A percentile compares a stretch with the other conserved stretches of the same genome.
Conservation (phyloP, 2,797 vertebrate species). For the Smutsia temminckii region DNA sequence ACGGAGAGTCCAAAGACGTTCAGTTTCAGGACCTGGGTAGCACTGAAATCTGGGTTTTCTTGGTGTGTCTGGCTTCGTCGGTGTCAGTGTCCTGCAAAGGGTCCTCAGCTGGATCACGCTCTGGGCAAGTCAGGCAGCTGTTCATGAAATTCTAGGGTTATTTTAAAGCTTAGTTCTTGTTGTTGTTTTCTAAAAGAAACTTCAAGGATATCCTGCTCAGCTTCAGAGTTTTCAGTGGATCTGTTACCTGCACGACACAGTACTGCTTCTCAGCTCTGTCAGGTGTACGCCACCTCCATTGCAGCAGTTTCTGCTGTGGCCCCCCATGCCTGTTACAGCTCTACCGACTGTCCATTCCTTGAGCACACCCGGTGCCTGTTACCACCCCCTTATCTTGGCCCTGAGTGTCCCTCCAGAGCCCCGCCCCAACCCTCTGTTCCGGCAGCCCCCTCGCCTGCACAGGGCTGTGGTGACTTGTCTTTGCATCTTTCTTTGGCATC, state of each 20-base stretch:
- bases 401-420: neutral
- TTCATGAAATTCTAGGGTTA: neutral
- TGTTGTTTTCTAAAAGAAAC: neutral
- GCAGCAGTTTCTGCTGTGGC: neutral
- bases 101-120: neutral
- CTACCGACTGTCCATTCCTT: neutral
- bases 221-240: neutral
- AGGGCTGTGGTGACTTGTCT: neutral
- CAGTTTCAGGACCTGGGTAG: neutral
- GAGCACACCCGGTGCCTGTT: neutral
- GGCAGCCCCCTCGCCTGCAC: fast-evolving
- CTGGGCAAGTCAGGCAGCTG: neutral
- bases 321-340: fast-evolving
- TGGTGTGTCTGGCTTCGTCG: neutral
- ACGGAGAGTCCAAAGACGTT: neutral
- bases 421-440: neutral
- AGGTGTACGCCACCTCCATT: neutral
- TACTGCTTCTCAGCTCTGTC: neutral
- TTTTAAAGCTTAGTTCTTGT: neutral
- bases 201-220: neutral
- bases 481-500: neutral
- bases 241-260: neutral
- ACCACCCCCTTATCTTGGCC: neutral
- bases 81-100: neutral
- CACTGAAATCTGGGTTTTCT: neutral